These are phyloP conservation scores for Nineta flava DNA, from an alignment of 2,888 invertebrate species.

Conservation along the genomic window DNA sequence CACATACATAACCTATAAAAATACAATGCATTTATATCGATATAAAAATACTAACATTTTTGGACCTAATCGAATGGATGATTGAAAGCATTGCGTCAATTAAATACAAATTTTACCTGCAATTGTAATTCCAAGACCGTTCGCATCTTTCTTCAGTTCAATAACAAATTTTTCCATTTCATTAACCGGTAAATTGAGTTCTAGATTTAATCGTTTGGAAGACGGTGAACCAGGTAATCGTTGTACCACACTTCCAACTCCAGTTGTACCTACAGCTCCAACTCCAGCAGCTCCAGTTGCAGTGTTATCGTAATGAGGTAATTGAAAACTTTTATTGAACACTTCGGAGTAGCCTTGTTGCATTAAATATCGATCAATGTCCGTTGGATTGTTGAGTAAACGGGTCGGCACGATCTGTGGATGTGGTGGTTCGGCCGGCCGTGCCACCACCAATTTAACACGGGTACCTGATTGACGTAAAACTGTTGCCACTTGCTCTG, in stretches of 20 bases:
- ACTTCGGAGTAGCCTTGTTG: constrained; percentile 69
- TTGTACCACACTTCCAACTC: constrained; percentile 16
- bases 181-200: constrained; percentile 54
- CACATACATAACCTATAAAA: constrained; percentile 75
- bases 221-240: constrained; percentile 28
- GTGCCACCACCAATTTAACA: constrained; percentile 85
- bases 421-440: constrained; percentile 65
- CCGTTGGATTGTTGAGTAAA: constrained; percentile 72
- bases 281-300: constrained; percentile 13
- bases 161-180: constrained; percentile 92
- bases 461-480: constrained; percentile 89
- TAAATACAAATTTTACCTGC: too few relatives aligned
- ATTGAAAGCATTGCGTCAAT: not conserved
- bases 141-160: constrained; percentile 82
- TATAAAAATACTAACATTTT: not conserved
- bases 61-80: not conserved
- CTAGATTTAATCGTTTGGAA: constrained; percentile 31
- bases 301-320: constrained; percentile 26
- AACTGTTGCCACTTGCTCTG: constrained; percentile 93
- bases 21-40: not conserved
- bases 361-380: constrained; percentile 69
- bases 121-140: constrained; percentile 89
- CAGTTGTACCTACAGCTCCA: constrained; percentile 15
- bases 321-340: constrained; percentile 30
- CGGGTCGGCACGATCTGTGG: constrained; percentile 48